phyloP scores from a whole-genome alignment of 1,140 invertebrate genomes.

The Pemphigus obesinymphae region DNA sequence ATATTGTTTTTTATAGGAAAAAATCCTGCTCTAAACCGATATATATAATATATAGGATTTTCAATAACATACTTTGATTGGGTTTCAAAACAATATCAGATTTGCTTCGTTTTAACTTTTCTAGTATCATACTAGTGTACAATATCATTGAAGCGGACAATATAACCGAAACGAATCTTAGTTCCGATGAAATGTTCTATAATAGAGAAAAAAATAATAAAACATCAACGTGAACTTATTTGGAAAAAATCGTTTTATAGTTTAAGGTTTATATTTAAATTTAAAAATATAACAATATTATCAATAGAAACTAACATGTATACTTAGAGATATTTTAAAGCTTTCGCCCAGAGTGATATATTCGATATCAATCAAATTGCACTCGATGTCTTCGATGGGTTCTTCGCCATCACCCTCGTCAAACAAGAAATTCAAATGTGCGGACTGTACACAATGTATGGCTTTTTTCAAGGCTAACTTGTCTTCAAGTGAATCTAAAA shows the following conservation, averaged over 20 bases:
- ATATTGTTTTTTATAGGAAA: too few relatives aligned
- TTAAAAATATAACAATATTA: too few relatives aligned
- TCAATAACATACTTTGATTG: constrained; percentile 46
- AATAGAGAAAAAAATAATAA: not conserved
- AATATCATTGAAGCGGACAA: constrained; percentile 61
- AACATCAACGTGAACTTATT: too few relatives aligned
- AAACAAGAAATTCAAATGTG: too few relatives aligned
- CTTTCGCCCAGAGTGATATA: constrained; percentile 61
- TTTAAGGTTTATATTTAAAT: too few relatives aligned
- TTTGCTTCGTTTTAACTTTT: constrained; percentile 60
- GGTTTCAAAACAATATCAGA: constrained; percentile 59
- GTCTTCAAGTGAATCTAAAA: constrained; percentile 57
- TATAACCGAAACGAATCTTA: constrained; percentile 58
- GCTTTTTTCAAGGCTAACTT: constrained; percentile 62
- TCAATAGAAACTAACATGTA: constrained; percentile 54
- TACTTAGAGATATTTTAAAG: constrained; percentile 62
- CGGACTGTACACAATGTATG: constrained; percentile 57
- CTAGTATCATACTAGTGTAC: constrained; percentile 65
- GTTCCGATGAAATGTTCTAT: constrained; percentile 61
- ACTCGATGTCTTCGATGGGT: constrained; percentile 60
- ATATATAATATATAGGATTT: too few relatives aligned
- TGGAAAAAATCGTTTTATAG: too few relatives aligned
- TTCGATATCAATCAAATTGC: constrained; percentile 66
- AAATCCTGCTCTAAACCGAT: too few relatives aligned
- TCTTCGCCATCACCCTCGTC: too few relatives aligned